These are phyloP conservation scores for Lophura nycthemera DNA, from an alignment of 2,113 vertebrate genomes.

Conservation along the genomic window DNA sequence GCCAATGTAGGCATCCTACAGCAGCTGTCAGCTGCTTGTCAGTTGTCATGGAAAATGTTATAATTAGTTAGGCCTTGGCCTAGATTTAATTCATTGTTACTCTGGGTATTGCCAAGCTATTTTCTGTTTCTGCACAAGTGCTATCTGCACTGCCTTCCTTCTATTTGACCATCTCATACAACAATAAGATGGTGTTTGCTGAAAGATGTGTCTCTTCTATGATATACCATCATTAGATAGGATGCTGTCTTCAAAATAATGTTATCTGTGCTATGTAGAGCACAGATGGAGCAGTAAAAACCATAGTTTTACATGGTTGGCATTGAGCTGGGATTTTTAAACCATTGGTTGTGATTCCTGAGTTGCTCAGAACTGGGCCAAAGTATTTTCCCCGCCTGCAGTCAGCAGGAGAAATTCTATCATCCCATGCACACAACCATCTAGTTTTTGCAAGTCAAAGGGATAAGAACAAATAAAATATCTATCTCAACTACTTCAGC, in stretches of 20 bases:
- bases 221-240: background rate
- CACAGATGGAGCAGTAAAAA: background rate
- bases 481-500: background rate
- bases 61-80: slow-evolving; percentile 28
- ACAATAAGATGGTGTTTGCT: background rate
- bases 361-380: rapidly evolving
- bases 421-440: background rate
- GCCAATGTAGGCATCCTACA: background rate
- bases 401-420: background rate
- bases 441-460: background rate
- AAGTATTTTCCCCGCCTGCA: background rate
- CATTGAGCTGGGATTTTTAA: background rate
- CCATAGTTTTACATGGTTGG: background rate
- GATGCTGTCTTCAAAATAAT: background rate
- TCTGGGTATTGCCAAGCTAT: background rate
- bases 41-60: slow-evolving; percentile 39
- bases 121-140: background rate
- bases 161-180: background rate
- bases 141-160: background rate
- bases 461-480: background rate
- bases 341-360: background rate
- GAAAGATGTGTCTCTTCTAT: background rate
- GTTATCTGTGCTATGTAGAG: background rate
- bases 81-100: slow-evolving; percentile 10
- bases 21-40: slow-evolving; percentile 46